Evolutionary conservation across 2,113 vertebrate species (phyloP).

Genomic region (Burhinus bistriatus): DNA sequence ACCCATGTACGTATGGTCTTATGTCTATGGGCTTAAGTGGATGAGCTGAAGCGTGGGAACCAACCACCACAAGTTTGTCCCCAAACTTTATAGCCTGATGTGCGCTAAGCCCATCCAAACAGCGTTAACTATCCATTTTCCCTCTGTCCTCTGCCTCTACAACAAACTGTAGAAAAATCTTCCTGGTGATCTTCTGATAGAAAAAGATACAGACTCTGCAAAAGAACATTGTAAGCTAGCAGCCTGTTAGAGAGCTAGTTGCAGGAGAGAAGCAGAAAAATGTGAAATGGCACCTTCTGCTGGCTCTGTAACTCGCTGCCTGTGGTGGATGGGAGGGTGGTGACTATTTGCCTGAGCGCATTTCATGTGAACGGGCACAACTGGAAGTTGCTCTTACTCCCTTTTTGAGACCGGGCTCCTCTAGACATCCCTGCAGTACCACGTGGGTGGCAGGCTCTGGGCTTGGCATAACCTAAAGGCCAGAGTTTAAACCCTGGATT

Average conservation of each 20-base stretch:
- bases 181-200: background rate
- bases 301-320: background rate
- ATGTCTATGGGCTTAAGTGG: background rate
- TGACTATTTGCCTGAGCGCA: background rate
- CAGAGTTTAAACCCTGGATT: background rate
- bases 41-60: background rate
- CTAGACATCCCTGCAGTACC: background rate
- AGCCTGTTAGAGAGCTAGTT: background rate
- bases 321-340: background rate
- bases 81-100: background rate
- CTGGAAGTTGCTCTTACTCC: background rate
- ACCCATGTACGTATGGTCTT: background rate
- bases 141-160: background rate
- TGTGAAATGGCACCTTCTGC: background rate
- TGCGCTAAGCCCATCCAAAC: background rate
- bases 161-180: background rate
- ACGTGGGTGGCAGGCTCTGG: background rate
- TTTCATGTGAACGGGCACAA: background rate
- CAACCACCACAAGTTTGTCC: background rate
- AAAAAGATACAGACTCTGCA: background rate
- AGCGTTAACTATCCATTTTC: background rate
- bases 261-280: background rate
- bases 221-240: background rate
- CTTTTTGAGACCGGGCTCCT: background rate
- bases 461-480: background rate